These are phyloP conservation scores for Merodon equestris DNA, from an alignment of 2,888 invertebrate species.

Conservation along the genomic window DNA sequence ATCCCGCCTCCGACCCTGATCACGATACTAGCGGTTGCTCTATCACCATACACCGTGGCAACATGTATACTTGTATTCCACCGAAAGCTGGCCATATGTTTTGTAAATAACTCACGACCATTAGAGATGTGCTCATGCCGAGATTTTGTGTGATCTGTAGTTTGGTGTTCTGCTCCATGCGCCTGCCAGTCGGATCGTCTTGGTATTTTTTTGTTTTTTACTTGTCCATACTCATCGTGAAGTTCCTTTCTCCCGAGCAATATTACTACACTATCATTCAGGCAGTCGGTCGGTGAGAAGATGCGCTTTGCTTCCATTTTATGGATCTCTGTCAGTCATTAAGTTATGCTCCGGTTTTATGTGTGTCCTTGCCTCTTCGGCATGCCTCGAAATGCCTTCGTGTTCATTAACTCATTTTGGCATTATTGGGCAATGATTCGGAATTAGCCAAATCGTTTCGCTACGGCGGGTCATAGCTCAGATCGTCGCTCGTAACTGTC, in stretches of 20 bases:
- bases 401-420: conserved; percentile 56
- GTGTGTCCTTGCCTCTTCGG: conserved; percentile 33
- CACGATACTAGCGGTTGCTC: conserved; percentile 36
- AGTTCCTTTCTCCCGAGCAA: conserved; percentile 59
- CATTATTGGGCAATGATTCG: conserved; percentile 31
- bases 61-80: conserved; percentile 7
- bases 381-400: conserved; percentile 25
- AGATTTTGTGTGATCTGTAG: conserved; percentile 63
- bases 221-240: conserved; percentile 48
- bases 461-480: background rate
- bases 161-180: conserved; percentile 47
- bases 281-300: conserved; percentile 3
- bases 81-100: conserved; percentile 65
- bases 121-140: conserved; percentile 65
- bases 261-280: background rate
- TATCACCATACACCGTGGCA: background rate
- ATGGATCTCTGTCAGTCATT: conserved; percentile 41
- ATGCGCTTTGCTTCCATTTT: conserved; percentile 30
- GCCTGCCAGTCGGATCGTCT: conserved; percentile 55
- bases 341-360: conserved; percentile 59
- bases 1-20: conserved; percentile 42
- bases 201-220: conserved; percentile 8
- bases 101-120: conserved; percentile 68
- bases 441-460: conserved; percentile 4
- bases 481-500: conserved; percentile 1